Conservation (phyloP, 92 coral and sea anemone species). For the Metridium senile region DNA sequence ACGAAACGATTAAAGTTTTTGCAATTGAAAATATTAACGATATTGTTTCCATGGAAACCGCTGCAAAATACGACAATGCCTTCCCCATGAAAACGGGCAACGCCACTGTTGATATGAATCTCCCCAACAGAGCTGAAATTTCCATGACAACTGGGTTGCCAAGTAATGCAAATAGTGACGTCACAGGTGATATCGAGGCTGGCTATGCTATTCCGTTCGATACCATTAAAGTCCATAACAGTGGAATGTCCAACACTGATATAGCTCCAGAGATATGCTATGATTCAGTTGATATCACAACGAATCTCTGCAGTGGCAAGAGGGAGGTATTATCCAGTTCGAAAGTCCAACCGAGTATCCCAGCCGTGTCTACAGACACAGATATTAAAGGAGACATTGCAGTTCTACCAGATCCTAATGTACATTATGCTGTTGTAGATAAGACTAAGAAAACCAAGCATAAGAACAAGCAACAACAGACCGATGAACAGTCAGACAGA, state of each 20-base stretch:
- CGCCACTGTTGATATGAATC: not conserved
- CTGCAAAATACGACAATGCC: not conserved
- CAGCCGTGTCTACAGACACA: too few relatives aligned
- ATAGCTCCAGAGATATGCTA: not conserved
- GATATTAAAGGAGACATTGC: too few relatives aligned
- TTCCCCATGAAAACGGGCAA: not conserved
- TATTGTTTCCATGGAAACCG: too few relatives aligned
- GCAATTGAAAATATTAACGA: too few relatives aligned
- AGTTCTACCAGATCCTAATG: conserved; percentile 20
- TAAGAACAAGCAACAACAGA: not conserved
- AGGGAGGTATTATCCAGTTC: too few relatives aligned
- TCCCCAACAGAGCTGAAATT: not conserved
- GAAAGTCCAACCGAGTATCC: too few relatives aligned
- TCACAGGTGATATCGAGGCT: not conserved
- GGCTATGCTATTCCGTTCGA: not conserved
- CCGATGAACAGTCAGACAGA: not conserved
- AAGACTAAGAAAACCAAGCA: not conserved
- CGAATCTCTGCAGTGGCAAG: not conserved
- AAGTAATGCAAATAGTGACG: not conserved
- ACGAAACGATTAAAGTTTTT: too few relatives aligned
- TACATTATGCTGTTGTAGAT: conserved; percentile 9
- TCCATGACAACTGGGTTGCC: conserved; percentile 6
- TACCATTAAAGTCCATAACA: not conserved
- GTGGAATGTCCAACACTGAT: not conserved
- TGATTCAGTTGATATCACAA: not conserved